A percentile compares a stretch with the other conserved stretches of the same genome.
phyloP scores from a whole-genome alignment of 92 coral and sea anemone species.

The Nematostella vectensis region DNA sequence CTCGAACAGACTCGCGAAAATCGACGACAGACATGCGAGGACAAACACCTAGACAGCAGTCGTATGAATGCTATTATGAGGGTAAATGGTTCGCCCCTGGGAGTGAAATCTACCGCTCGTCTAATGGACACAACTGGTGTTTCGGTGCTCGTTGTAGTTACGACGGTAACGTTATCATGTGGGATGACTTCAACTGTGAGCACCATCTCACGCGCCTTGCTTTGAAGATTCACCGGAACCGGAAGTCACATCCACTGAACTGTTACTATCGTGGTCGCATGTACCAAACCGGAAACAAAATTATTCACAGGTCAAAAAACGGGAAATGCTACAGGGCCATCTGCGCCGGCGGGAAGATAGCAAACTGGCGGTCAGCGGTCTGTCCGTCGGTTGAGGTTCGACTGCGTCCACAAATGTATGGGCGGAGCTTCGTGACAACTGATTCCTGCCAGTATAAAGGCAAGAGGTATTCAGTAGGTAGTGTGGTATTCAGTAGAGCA shows the following conservation, averaged over 20 bases:
- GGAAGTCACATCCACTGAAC: not conserved
- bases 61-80: conserved; percentile 14
- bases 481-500: conserved; percentile 15
- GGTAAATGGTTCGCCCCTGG: conserved; percentile 25
- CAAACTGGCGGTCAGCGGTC: conserved; percentile 5
- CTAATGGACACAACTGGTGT: conserved; percentile 38
- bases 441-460: conserved; percentile 18
- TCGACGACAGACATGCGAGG: not conserved
- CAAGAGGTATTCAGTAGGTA: conserved; percentile 12
- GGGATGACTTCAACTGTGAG: conserved; percentile 38
- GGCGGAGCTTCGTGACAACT: not conserved
- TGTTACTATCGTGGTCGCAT: conserved; percentile 16
- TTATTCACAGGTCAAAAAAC: not conserved
- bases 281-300: conserved; percentile 9
- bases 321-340: conserved; percentile 13
- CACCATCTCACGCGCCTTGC: not conserved
- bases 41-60: too few species aligned
- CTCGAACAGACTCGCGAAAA: not conserved
- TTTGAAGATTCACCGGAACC: not conserved
- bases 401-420: not conserved
- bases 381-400: conserved; percentile 8
- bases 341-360: conserved; percentile 10
- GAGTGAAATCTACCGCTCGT: conserved; percentile 18
- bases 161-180: conserved; percentile 11
- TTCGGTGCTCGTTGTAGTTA: conserved; percentile 29